These are phyloP conservation scores for Scophthalmus maximus DNA, from an alignment of 2,113 vertebrate species.

Conservation along the genomic window DNA sequence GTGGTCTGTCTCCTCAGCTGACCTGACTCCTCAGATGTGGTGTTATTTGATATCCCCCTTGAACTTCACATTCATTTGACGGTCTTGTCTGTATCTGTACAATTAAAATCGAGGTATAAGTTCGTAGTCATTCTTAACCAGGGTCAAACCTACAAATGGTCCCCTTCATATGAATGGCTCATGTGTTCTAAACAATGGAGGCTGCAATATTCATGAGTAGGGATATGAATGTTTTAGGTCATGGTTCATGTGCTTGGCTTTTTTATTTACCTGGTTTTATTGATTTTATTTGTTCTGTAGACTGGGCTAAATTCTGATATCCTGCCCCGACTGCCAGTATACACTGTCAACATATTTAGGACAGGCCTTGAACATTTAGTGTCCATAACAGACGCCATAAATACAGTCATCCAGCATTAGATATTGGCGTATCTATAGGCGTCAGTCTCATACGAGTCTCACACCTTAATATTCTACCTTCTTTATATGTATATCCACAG, in stretches of 20 bases:
- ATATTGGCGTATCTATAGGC: too few relatives aligned
- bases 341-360: background rate
- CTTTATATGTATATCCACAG: too few relatives aligned
- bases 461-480: too few relatives aligned
- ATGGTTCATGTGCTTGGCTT: background rate
- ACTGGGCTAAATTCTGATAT: conserved; percentile 1
- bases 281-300: background rate
- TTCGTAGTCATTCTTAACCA: background rate
- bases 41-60: background rate
- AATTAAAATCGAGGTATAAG: background rate
- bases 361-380: background rate
- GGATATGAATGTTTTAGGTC: background rate
- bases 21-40: background rate
- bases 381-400: background rate
- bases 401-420: background rate
- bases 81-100: background rate
- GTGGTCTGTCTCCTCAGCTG: background rate
- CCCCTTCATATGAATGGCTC: conserved; percentile 19
- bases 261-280: background rate
- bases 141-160: conserved; percentile 1
- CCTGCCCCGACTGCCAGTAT: background rate
- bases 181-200: conserved; percentile 30
- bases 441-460: too few relatives aligned
- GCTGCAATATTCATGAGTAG: conserved; percentile 12
- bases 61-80: background rate